phyloP scores from a whole-genome alignment of 2,797 vertebrate genomes.

The Pseudochromis fuscus region DNA sequence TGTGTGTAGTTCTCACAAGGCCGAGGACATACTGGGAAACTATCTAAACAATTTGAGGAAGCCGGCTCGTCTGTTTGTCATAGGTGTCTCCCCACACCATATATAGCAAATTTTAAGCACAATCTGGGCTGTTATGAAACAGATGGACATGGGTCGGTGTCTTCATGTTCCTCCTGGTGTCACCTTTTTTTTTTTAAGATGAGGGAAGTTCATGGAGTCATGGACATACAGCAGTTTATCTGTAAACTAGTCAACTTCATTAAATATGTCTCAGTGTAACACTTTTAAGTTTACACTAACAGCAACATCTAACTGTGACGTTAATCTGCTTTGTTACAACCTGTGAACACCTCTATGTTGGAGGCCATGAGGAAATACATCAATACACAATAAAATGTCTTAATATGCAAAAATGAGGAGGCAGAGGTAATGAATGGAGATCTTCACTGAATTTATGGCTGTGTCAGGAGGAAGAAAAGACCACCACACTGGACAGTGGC shows the following conservation, averaged over 20 bases:
- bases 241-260: not conserved
- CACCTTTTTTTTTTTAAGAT: no score
- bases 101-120: slow-evolving; percentile 73
- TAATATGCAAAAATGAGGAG: not conserved
- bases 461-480: slow-evolving; percentile 13
- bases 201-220: no score
- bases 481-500: slow-evolving; percentile 8
- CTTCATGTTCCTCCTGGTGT: slow-evolving; percentile 41
- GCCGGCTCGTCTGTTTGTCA: slow-evolving; percentile 62
- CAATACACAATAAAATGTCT: slow-evolving; percentile 3
- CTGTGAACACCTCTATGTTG: not conserved
- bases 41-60: slow-evolving; percentile 78
- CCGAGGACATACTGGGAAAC: slow-evolving; percentile 68
- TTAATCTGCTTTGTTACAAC: not conserved
- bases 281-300: not conserved
- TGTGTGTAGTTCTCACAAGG: slow-evolving; percentile 50
- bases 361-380: not conserved
- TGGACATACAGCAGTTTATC: no score
- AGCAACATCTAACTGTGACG: not conserved
- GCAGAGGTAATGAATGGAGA: slow-evolving; percentile 1
- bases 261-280: not conserved
- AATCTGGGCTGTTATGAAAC: slow-evolving; percentile 60
- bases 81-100: slow-evolving; percentile 64
- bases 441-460: not conserved
- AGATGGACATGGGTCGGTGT: slow-evolving; percentile 47